Conservation (phyloP, 2,888 invertebrate genomes). For the Byasa hedistus region DNA sequence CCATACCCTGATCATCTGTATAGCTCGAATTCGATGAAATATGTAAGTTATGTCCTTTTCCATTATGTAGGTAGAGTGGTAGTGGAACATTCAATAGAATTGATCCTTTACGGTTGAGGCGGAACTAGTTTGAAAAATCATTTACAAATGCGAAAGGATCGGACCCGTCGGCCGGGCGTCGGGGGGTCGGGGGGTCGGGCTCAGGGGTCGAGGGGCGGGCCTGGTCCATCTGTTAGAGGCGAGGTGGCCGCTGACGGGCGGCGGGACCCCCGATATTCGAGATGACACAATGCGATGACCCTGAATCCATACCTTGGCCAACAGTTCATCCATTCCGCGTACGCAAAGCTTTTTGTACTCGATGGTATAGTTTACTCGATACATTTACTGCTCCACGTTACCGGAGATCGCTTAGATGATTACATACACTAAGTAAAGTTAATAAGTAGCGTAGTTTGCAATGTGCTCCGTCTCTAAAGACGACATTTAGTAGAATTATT, state of each 20-base stretch:
- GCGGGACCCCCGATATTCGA: slow-evolving; percentile 60
- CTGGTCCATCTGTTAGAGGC: slow-evolving; percentile 57
- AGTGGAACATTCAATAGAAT: background rate
- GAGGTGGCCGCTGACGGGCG: slow-evolving; percentile 52
- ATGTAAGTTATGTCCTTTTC: too few species aligned
- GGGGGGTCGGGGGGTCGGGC: slow-evolving; percentile 30
- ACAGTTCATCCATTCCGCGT: slow-evolving; percentile 28
- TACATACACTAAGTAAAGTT: too few species aligned
- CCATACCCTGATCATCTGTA: too few species aligned
- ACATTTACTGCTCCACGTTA: too few species aligned
- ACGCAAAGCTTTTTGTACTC: slow-evolving; percentile 14
- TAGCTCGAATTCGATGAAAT: too few species aligned
- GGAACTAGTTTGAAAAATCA: slow-evolving; percentile 41
- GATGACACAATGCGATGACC: slow-evolving; percentile 72
- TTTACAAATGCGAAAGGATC: slow-evolving; percentile 59
- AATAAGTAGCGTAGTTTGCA: too few species aligned
- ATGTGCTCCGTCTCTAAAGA: too few species aligned
- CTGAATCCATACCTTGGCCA: slow-evolving; percentile 32
- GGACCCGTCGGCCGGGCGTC: slow-evolving; percentile 31
- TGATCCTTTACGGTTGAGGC: background rate
- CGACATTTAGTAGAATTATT: too few species aligned
- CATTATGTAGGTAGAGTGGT: background rate
- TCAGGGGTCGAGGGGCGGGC: slow-evolving; percentile 29
- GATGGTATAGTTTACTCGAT: background rate
- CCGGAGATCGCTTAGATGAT: too few species aligned